These are phyloP conservation scores for Tortricodes alternella DNA, from an alignment of 2,888 invertebrate species.

Conservation along the genomic window DNA sequence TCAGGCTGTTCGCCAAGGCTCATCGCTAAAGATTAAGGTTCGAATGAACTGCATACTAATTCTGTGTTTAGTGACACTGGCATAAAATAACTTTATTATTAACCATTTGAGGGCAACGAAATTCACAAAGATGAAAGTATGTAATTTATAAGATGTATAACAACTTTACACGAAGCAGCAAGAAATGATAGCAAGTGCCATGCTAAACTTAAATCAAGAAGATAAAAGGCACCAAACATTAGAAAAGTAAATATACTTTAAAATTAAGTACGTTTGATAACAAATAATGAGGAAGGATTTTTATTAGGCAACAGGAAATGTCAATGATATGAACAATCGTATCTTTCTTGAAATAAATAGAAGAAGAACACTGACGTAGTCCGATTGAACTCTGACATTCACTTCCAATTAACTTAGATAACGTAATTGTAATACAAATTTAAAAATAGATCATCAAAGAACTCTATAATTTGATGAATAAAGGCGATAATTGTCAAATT, in stretches of 20 bases:
- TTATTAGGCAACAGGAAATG: constrained; percentile 27
- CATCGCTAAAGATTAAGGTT: neutral
- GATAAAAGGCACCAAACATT: too few species aligned
- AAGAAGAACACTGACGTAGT: constrained; percentile 38
- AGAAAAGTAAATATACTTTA: neutral
- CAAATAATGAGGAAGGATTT: neutral
- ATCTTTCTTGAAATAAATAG: neutral
- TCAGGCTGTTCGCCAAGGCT: neutral
- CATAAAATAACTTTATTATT: too few species aligned
- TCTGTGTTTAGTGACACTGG: neutral
- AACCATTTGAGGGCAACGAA: too few species aligned
- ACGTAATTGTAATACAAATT: neutral
- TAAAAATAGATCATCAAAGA: neutral
- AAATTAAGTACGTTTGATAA: neutral
- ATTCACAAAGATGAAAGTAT: too few species aligned
- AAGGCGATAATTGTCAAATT: neutral
- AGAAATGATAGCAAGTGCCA: too few species aligned
- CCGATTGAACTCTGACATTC: constrained; percentile 46
- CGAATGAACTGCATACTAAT: neutral
- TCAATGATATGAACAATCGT: constrained; percentile 7
- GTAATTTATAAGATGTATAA: too few species aligned
- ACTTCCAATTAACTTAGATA: constrained; percentile 19
- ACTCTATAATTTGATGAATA: neutral
- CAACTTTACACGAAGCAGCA: too few species aligned
- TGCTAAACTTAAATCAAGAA: too few species aligned